Evolutionary conservation across 2,113 vertebrate genomes (phyloP).

Genomic region (Pseudopodoces humilis): DNA sequence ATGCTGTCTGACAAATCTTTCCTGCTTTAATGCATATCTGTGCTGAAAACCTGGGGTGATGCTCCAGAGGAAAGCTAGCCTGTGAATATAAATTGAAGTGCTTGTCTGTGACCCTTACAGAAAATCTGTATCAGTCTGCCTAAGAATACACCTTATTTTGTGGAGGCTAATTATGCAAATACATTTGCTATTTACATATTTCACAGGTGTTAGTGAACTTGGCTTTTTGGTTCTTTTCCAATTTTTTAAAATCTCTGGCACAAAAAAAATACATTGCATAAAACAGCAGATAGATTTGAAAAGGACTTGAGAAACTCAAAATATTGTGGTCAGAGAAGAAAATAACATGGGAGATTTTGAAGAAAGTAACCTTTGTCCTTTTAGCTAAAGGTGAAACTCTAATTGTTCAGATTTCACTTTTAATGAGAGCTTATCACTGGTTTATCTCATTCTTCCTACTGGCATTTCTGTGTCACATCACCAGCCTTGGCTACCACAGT

Average conservation of each 20-base stretch:
- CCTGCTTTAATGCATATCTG: background rate
- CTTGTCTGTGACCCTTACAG: background rate
- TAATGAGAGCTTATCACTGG: background rate
- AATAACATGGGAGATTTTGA: background rate
- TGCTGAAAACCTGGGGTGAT: background rate
- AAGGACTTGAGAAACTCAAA: background rate
- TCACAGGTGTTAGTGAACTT: background rate
- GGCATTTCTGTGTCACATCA: constrained; percentile 23
- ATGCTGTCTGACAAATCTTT: background rate
- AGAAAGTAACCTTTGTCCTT: background rate
- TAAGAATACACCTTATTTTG: background rate
- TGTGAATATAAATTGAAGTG: background rate
- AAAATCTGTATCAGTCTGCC: background rate
- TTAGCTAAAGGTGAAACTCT: background rate
- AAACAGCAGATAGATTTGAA: background rate
- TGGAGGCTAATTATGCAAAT: background rate
- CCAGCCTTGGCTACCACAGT: background rate
- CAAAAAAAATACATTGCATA: background rate
- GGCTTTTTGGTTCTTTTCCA: background rate
- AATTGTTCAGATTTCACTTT: constrained; percentile 14
- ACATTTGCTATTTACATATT: background rate
- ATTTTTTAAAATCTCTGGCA: background rate
- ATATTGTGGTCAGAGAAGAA: background rate
- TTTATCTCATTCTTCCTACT: background rate
- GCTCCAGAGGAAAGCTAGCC: background rate